Base-by-base conservation (phyloP, 2,888 invertebrate genomes). In the Sphinx pinastri region DNA sequence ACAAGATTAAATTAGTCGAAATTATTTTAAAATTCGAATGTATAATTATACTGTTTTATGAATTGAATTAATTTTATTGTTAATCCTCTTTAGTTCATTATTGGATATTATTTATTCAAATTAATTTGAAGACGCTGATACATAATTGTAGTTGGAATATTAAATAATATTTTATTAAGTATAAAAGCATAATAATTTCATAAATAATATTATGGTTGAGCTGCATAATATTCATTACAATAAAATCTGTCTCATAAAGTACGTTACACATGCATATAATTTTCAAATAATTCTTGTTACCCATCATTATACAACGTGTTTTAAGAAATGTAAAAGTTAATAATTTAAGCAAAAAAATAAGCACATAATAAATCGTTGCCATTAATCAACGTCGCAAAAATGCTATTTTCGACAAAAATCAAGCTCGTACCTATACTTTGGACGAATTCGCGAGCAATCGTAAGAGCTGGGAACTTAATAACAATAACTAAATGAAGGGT, bases 401-500 rank as follows among this genome's bases (percentile, higher is more conserved):
- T 81, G 83, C 83, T 87, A 71, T 57, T 85, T 84, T 84, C 84
- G 81, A 82, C 81, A 84, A 80, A 84, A 87, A 88, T 86, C 84
- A 85, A 87, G 84, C 76, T 63, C 2, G 63, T 79, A 77, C 82
- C 79, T 81, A 81, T 83, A 82, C 81, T 82, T 81, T 82, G 83
- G 84, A 80, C 76, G 79, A 84, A 88, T 89, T 89, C 82, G 91
- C 90, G 79, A 88, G 83, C 88, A 86, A 84, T 86, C 83, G 82
- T 83, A 88, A 80, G 77, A 47, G 79, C 74, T 70, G 71, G 75
- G 79, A 79, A 78, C 80, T 87, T 89, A 90, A 90, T 89, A 90
- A 87, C 88, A 81, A 76, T 79, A 78, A 81, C 81, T 79, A 88
- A 92, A 91, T 92, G 86, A 93, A 93, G 93, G 93, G 93, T 91